These are phyloP conservation scores for Chiloscyllium plagiosum DNA, from an alignment of 2,113 vertebrate species.

Conservation along the genomic window DNA sequence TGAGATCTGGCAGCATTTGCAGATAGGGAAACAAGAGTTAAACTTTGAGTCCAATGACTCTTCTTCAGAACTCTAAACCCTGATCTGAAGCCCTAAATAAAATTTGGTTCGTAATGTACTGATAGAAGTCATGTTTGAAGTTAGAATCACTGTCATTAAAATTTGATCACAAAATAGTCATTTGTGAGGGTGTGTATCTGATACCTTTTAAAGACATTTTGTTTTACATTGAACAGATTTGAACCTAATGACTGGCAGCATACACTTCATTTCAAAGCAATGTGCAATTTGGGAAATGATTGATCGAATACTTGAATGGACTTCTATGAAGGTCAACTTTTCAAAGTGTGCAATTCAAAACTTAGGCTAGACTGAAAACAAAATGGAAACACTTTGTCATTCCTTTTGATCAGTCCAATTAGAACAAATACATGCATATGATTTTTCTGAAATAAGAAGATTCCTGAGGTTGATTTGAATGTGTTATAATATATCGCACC, in stretches of 20 bases:
- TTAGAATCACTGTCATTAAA: no score
- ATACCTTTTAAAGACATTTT: background rate
- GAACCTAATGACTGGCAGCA: background rate
- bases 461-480: background rate
- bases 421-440: conserved; percentile 3
- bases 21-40: no score
- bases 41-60: no score
- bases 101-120: no score
- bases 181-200: background rate
- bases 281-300: background rate
- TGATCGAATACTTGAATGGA: background rate
- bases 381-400: background rate
- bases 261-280: no score
- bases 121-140: no score
- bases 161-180: background rate
- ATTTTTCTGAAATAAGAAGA: background rate
- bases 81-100: no score
- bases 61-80: no score
- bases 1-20: no score
- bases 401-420: background rate
- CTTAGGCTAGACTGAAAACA: background rate
- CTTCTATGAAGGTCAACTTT: background rate
- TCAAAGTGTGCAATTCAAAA: background rate
- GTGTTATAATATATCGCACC: background rate
- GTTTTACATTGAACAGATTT: background rate